A percentile compares a stretch with the other conserved stretches of the same genome.
phyloP scores from a whole-genome alignment of 2,113 vertebrate species.

The Rousettus leschenaultii region DNA sequence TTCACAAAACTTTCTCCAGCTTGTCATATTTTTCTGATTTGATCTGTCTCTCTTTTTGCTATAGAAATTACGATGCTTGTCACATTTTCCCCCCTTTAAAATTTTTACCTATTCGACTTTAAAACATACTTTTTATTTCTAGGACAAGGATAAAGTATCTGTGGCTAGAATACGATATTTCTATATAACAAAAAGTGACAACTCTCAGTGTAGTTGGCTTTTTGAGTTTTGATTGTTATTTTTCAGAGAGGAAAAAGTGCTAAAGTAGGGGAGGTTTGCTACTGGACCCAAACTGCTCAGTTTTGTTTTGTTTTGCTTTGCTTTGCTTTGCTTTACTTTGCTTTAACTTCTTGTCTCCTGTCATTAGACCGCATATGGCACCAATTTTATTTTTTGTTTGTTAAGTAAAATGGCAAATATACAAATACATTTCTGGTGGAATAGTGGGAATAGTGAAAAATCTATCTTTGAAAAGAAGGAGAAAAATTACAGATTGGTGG shows the following conservation, averaged over 20 bases:
- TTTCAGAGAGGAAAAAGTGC: not conserved
- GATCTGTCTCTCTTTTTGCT: not conserved
- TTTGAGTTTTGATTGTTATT: not conserved
- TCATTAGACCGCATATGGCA: not conserved
- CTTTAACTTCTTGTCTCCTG: not conserved
- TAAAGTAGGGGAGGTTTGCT: not conserved
- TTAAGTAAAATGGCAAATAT: not conserved
- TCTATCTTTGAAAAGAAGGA: not conserved
- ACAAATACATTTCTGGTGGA: constrained; percentile 23
- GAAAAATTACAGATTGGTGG: not conserved
- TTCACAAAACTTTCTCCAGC: not conserved
- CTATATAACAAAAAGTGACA: not conserved
- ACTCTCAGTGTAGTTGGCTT: not conserved
- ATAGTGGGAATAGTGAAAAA: constrained; percentile 10
- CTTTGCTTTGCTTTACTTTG: not conserved
- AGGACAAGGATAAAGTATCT: not conserved
- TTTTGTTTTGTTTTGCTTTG: not conserved
- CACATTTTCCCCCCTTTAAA: not conserved
- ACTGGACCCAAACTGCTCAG: not conserved
- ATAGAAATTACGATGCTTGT: not conserved
- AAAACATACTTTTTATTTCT: not conserved
- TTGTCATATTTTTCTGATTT: not conserved
- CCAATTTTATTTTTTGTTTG: constrained; percentile 40
- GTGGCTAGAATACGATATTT: not conserved
- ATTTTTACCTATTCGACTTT: not conserved